Conservation (phyloP, 2,113 vertebrate species). For the Todiramphus chloris region DNA sequence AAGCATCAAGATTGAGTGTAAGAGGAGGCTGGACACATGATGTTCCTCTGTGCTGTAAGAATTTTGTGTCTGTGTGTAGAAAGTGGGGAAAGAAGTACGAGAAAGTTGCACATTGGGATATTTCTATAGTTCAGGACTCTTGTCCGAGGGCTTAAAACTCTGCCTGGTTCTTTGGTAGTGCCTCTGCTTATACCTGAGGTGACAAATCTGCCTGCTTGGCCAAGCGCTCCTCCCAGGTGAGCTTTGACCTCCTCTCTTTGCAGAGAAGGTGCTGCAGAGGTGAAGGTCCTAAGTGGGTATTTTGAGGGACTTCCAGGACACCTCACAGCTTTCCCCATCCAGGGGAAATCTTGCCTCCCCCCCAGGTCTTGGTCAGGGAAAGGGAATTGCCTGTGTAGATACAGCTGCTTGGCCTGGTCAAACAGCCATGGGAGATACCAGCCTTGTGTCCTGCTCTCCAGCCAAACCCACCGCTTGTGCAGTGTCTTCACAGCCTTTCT, state of each 20-base stretch:
- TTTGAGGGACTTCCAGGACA: background rate
- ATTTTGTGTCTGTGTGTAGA: background rate
- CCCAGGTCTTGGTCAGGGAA: background rate
- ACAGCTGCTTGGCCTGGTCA: accelerated
- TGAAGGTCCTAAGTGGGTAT: background rate
- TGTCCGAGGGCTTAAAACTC: background rate
- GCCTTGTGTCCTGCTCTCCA: background rate
- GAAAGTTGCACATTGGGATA: background rate
- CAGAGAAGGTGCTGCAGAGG: background rate
- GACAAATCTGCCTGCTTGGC: background rate
- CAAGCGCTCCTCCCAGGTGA: background rate
- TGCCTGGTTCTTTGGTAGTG: background rate
- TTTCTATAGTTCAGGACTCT: background rate
- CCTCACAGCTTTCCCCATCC: background rate
- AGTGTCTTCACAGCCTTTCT: background rate
- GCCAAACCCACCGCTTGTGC: background rate
- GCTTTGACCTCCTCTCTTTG: background rate
- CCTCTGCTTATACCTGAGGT: background rate
- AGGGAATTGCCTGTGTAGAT: background rate
- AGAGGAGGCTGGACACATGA: background rate
- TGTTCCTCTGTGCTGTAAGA: background rate
- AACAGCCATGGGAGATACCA: background rate
- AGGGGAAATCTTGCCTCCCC: background rate
- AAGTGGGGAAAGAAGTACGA: background rate
- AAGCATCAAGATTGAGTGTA: background rate